Percentiles rank a stretch among this genome's conserved stretches.
phyloP scores from a whole-genome alignment of 1,140 invertebrate species.

The Druon quercuslanigerum region DNA sequence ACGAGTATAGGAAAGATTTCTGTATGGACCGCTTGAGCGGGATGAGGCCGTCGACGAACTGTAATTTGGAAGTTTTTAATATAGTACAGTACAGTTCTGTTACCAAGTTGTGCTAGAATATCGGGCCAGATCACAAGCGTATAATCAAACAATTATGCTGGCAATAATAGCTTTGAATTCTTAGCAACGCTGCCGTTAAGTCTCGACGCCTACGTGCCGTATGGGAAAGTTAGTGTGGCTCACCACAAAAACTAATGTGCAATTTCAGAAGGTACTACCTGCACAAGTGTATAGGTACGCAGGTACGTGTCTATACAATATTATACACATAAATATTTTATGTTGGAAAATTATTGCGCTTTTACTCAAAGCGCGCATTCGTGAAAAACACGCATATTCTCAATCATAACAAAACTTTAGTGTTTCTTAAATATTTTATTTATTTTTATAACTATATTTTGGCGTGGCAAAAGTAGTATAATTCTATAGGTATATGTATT shows the following conservation, averaged over 20 bases:
- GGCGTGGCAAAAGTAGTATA: too few relatives aligned
- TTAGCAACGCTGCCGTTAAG: slow-evolving; percentile 38
- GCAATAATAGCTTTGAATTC: slow-evolving; percentile 42
- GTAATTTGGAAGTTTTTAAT: slow-evolving; percentile 18
- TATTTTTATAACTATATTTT: too few relatives aligned
- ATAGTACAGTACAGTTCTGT: background rate
- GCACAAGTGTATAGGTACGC: background rate
- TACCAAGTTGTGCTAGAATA: background rate
- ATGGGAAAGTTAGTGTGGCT: slow-evolving; percentile 29
- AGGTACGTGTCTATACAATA: background rate
- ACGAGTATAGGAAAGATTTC: too few relatives aligned
- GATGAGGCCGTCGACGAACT: too few relatives aligned
- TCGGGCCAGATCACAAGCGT: slow-evolving; percentile 26
- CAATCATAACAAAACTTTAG: background rate
- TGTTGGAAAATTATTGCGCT: background rate
- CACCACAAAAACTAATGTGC: slow-evolving; percentile 33
- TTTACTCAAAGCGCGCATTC: background rate
- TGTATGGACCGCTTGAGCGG: too few relatives aligned
- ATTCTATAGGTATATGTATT: too few relatives aligned
- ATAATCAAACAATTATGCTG: slow-evolving; percentile 41
- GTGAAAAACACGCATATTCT: background rate
- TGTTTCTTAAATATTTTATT: too few relatives aligned
- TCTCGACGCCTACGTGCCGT: slow-evolving; percentile 23
- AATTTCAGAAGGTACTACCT: slow-evolving; percentile 29
- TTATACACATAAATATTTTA: background rate